These are phyloP conservation scores for Amia ocellicauda DNA, from an alignment of 2,113 vertebrate species.

Conservation along the genomic window DNA sequence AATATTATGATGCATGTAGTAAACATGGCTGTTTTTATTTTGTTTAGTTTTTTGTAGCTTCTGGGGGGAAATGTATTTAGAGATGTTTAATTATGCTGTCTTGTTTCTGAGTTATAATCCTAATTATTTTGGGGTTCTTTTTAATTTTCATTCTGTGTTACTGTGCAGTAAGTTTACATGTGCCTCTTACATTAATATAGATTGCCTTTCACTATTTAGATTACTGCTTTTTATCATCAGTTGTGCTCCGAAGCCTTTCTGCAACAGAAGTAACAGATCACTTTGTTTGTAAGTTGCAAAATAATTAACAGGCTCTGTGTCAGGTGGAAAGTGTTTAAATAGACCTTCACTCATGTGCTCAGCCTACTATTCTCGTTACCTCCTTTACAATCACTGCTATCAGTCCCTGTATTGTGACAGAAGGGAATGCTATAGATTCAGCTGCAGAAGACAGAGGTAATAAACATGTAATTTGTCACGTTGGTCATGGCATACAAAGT, in stretches of 20 bases:
- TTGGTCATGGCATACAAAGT: constrained; percentile 5
- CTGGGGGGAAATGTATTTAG: constrained; percentile 2
- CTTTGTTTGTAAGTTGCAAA: background rate
- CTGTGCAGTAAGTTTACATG: background rate
- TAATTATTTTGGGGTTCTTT: constrained; percentile 8
- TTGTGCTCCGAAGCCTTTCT: background rate
- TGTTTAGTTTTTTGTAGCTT: background rate
- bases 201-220: background rate
- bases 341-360: background rate
- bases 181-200: background rate
- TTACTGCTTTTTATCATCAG: constrained; percentile 1
- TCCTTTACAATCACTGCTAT: background rate
- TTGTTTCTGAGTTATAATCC: constrained; percentile 9
- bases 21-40: too few species aligned
- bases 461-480: constrained; percentile 2
- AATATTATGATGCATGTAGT: too few species aligned
- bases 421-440: background rate
- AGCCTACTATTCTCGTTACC: background rate
- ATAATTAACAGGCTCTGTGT: background rate
- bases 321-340: background rate
- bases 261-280: background rate
- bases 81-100: constrained; percentile 8
- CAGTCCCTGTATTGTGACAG: background rate
- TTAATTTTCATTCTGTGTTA: background rate
- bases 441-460: background rate